These are phyloP conservation scores for Gryllus longicercus DNA, from an alignment of 2,888 invertebrate species.

Conservation along the genomic window DNA sequence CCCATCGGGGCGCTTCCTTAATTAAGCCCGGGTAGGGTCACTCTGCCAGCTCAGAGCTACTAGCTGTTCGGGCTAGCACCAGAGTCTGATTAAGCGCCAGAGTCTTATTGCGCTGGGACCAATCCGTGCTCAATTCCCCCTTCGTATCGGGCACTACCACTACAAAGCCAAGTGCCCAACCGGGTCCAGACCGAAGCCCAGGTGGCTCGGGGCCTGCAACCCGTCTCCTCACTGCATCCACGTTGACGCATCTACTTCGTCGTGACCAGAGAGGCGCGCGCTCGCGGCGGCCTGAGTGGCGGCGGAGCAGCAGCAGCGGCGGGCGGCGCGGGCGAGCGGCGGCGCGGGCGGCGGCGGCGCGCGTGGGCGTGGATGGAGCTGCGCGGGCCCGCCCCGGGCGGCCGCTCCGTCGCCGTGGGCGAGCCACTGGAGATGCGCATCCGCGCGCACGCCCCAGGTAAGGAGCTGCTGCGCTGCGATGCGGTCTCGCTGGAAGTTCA, in stretches of 20 bases:
- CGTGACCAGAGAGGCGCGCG: not conserved
- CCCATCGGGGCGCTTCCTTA: no score
- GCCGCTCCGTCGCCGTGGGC: slow-evolving; percentile 65
- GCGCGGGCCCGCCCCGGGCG: slow-evolving; percentile 39
- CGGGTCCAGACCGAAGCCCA: no score
- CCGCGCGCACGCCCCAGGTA: slow-evolving; percentile 63
- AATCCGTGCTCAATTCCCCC: no score
- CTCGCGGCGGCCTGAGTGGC: slow-evolving; percentile 50
- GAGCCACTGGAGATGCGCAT: slow-evolving; percentile 65
- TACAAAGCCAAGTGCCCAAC: no score
- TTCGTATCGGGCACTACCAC: no score
- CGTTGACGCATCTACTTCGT: not conserved
- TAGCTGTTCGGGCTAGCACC: no score
- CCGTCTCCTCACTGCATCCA: not conserved
- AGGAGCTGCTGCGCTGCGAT: slow-evolving; percentile 23
- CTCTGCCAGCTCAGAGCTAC: no score
- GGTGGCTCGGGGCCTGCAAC: no score
- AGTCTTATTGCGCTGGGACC: no score
- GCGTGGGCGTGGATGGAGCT: slow-evolving; percentile 73
- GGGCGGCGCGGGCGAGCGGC: slow-evolving; percentile 60
- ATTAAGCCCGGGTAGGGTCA: no score
- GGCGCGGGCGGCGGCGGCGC: slow-evolving; percentile 45
- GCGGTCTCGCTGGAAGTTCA: not conserved
- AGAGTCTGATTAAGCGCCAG: no score
- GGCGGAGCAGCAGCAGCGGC: slow-evolving; percentile 35